A percentile compares a stretch with the other conserved stretches of the same genome.
These are phyloP conservation scores for Danaus plexippus DNA, from an alignment of 1,140 invertebrate species.

Conservation along the genomic window DNA sequence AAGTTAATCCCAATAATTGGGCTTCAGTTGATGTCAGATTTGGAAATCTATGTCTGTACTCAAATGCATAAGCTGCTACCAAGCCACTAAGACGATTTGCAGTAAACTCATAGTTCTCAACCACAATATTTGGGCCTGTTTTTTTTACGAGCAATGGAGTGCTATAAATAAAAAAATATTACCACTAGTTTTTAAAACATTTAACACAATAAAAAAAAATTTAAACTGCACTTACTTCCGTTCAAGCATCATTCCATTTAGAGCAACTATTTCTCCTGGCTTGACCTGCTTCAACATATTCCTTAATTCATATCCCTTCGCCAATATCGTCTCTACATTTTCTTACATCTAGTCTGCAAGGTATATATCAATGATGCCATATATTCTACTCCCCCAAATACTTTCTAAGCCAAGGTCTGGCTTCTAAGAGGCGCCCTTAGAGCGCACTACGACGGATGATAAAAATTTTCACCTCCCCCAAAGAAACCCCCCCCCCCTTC, in stretches of 20 bases:
- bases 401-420: too few species aligned
- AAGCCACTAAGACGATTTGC: slow-evolving; percentile 39
- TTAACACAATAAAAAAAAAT: background rate
- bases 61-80: slow-evolving; percentile 40
- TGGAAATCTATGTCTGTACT: slow-evolving; percentile 36
- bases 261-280: slow-evolving; percentile 28
- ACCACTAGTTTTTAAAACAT: background rate
- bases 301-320: slow-evolving; percentile 34
- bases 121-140: slow-evolving; percentile 26
- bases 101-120: slow-evolving; percentile 42
- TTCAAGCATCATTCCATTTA: slow-evolving; percentile 32
- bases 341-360: slow-evolving; percentile 81
- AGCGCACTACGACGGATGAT: too few species aligned
- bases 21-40: slow-evolving; percentile 32
- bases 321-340: slow-evolving; percentile 39
- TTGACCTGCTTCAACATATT: slow-evolving; percentile 28
- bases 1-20: slow-evolving; percentile 32
- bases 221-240: slow-evolving; percentile 27
- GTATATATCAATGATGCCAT: slow-evolving; percentile 12
- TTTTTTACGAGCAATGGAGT: slow-evolving; percentile 37
- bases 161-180: slow-evolving; percentile 28
- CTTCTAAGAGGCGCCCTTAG: too few species aligned
- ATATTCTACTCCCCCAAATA: too few species aligned
- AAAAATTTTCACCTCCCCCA: too few species aligned
- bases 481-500: too few species aligned